Conservation (phyloP, 2,888 invertebrate genomes). For the Athripsodes cinereus region DNA sequence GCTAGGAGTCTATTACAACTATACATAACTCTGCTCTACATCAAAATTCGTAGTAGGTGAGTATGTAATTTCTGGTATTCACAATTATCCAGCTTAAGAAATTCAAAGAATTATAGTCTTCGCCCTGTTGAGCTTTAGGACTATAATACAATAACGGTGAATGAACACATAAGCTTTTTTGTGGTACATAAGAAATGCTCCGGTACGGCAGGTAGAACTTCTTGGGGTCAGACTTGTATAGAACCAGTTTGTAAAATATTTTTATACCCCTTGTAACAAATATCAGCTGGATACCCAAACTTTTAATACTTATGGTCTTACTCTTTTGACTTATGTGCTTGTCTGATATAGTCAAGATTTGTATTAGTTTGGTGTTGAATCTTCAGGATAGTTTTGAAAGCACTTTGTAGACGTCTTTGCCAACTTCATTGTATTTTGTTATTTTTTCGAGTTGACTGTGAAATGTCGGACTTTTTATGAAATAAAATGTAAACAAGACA, state of each 20-base stretch:
- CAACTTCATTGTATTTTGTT: constrained; percentile 12
- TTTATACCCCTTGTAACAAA: too few species aligned
- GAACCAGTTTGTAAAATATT: neutral
- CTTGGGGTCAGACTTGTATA: constrained; percentile 5
- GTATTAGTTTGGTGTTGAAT: neutral
- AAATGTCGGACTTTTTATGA: neutral
- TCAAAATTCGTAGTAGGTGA: too few species aligned
- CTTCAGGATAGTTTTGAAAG: constrained; percentile 13
- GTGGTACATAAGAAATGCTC: neutral
- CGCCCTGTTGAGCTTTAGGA: neutral
- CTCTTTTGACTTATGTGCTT: neutral
- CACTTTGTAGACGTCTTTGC: constrained; percentile 8
- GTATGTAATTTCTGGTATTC: too few species aligned
- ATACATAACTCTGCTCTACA: too few species aligned
- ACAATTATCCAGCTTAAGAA: too few species aligned
- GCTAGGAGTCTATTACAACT: too few species aligned
- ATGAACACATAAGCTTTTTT: neutral
- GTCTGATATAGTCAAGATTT: neutral
- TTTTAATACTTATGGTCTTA: too few species aligned
- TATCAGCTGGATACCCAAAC: too few species aligned
- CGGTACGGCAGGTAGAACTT: constrained; percentile 14
- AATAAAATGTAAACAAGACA: neutral
- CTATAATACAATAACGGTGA: neutral
- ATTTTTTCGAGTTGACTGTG: neutral
- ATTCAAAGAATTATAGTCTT: too few species aligned